These are phyloP conservation scores for Colletes latitarsis DNA, from an alignment of 1,140 invertebrate genomes.

Conservation along the genomic window DNA sequence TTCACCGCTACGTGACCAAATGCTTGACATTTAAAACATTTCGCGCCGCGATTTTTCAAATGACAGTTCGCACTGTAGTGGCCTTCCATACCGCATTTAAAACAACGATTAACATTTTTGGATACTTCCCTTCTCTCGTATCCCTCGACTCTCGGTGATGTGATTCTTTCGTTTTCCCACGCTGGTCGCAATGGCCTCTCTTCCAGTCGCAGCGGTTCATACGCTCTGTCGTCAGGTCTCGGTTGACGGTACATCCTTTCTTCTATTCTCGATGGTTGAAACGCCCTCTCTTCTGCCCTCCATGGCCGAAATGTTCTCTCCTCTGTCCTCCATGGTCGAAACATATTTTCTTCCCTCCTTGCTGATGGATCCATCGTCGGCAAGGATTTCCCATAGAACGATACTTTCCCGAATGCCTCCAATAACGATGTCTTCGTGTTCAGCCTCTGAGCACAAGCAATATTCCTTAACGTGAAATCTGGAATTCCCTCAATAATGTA, in stretches of 20 bases:
- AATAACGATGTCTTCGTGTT: not conserved
- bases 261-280: too few species aligned
- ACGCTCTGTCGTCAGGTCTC: too few species aligned
- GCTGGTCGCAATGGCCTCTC: not conserved
- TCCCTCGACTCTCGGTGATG: not conserved
- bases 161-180: not conserved
- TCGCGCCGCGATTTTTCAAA: not conserved
- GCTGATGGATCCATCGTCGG: not conserved
- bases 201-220: too few species aligned
- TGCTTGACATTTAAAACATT: too few species aligned
- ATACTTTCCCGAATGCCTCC: conserved; percentile 1
- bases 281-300: too few species aligned
- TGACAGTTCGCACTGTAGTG: not conserved
- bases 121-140: not conserved
- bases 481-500: too few species aligned
- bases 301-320: too few species aligned
- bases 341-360: not conserved
- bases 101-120: not conserved
- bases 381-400: not conserved
- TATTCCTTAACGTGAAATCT: not conserved
- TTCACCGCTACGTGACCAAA: too few species aligned
- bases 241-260: too few species aligned
- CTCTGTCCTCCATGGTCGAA: not conserved
- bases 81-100: not conserved
- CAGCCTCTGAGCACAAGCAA: not conserved